Conservation (phyloP, 2,888 invertebrate genomes). For the Amiota communis region DNA sequence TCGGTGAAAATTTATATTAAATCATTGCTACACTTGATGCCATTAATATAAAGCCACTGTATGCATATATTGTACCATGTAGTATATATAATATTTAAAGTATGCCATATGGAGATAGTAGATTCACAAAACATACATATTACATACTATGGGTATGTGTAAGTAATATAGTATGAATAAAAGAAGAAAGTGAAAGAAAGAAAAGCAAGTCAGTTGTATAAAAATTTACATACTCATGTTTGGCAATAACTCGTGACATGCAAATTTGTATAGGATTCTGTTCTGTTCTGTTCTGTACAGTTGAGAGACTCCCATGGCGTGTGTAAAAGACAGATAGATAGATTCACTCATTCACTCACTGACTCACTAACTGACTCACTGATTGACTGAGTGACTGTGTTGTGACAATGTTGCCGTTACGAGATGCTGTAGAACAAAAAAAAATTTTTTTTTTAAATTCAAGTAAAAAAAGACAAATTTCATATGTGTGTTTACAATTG, state of each 20-base stretch:
- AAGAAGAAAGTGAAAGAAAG: slow-evolving; percentile 21
- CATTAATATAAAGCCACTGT: slow-evolving; percentile 49
- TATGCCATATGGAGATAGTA: background rate
- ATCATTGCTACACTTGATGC: slow-evolving; percentile 58
- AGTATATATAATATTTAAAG: slow-evolving; percentile 48
- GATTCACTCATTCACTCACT: background rate
- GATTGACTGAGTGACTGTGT: background rate
- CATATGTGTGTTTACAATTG: slow-evolving; percentile 19
- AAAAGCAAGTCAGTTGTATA: slow-evolving; percentile 24
- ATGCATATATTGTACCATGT: slow-evolving; percentile 30
- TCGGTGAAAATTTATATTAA: slow-evolving; percentile 44
- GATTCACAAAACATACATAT: background rate
- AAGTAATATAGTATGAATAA: background rate
- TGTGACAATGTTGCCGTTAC: background rate
- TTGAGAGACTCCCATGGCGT: background rate
- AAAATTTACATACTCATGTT: slow-evolving; percentile 64
- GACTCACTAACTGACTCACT: background rate
- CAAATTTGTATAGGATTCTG: slow-evolving; percentile 41
- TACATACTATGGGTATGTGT: background rate
- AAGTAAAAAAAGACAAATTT: too few species aligned
- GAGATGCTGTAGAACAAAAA: background rate
- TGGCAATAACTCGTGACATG: slow-evolving; percentile 56
- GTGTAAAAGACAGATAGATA: background rate
- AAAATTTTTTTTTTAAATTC: background rate
- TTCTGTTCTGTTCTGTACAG: background rate